A percentile compares a stretch with the other conserved stretches of the same genome.
phyloP scores from a whole-genome alignment of 2,888 invertebrate genomes.

The Holacanthella duospinosa region DNA sequence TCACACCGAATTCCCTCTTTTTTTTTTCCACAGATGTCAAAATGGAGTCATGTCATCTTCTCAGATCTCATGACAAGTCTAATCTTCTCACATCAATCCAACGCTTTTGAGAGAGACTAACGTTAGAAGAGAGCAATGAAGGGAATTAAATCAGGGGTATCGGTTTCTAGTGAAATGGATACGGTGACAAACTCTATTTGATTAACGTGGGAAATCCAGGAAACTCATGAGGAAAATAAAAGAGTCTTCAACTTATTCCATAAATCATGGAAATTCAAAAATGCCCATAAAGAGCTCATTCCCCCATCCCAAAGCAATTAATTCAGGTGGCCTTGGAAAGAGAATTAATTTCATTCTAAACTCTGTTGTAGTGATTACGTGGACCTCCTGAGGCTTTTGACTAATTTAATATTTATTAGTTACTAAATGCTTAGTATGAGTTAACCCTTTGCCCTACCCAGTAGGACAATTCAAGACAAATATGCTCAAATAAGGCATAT shows the following conservation, averaged over 20 bases:
- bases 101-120: neutral
- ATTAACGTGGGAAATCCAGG: slow-evolving; percentile 2
- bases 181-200: too few relatives aligned
- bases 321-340: neutral
- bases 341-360: neutral
- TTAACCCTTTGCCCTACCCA: neutral
- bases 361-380: neutral
- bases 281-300: slow-evolving; percentile 5
- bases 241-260: neutral
- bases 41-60: neutral
- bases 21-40: neutral
- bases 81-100: neutral
- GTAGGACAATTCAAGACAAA: neutral
- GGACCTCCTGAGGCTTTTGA: neutral
- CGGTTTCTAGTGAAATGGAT: too few relatives aligned
- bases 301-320: neutral
- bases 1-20: neutral
- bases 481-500: neutral
- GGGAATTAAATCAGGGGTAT: too few relatives aligned
- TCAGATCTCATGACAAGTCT: neutral
- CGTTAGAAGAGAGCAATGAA: too few relatives aligned
- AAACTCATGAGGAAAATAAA: neutral
- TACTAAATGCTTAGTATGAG: neutral
- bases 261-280: neutral
- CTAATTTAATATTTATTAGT: neutral